phyloP scores from a whole-genome alignment of 2,888 invertebrate genomes.

The Hypselothyrea guttata region DNA sequence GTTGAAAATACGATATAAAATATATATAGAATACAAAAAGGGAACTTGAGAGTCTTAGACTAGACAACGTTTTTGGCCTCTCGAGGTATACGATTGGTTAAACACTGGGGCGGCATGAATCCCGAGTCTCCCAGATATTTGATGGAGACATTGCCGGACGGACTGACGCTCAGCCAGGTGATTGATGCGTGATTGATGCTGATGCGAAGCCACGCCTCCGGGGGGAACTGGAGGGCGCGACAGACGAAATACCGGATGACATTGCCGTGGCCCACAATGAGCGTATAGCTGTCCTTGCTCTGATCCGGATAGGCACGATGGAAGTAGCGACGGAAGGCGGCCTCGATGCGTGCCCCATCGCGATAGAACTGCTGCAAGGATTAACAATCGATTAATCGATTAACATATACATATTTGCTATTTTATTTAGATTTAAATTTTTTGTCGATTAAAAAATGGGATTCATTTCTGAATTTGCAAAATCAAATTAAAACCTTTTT shows the following conservation, averaged over 20 bases:
- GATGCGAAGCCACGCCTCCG: constrained; percentile 98
- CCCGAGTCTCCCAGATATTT: constrained; percentile 94
- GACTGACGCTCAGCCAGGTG: constrained; percentile 93
- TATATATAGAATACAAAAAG: neutral
- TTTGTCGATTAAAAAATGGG: no score
- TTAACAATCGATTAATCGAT: no score
- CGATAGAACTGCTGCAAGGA: constrained; percentile 93
- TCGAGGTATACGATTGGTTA: constrained; percentile 85
- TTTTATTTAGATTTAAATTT: no score
- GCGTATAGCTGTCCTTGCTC: constrained; percentile 91
- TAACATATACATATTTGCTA: no score
- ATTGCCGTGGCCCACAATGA: constrained; percentile 98
- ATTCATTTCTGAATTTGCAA: no score
- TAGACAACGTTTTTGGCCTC: constrained; percentile 76
- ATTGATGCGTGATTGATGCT: constrained; percentile 96
- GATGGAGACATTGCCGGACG: constrained; percentile 93
- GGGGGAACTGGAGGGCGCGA: constrained; percentile 97
- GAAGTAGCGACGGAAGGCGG: constrained; percentile 96
- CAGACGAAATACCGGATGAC: constrained; percentile 98
- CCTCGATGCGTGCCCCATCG: constrained; percentile 97
- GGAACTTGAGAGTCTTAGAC: no score
- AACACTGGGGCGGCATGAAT: constrained; percentile 90
- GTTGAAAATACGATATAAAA: neutral
- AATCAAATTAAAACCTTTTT: no score
- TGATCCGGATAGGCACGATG: constrained; percentile 93